Base-by-base conservation (phyloP, 2,797 vertebrate species). In the Pampus argenteus region DNA sequence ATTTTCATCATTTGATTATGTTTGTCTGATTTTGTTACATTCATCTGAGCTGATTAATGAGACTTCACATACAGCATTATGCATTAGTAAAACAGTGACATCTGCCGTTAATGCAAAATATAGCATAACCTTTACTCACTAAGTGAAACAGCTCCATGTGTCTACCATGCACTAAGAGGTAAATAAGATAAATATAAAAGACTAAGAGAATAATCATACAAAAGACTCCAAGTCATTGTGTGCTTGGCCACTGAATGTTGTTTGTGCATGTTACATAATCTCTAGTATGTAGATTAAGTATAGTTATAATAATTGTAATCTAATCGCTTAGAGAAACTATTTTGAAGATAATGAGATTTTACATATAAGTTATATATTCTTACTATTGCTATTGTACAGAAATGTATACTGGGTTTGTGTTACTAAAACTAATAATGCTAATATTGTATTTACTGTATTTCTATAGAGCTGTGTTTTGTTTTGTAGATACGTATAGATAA, bases 371-470 rank as follows among this genome's bases (percentile, higher is more conserved):
- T 70, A 67, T 8, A 65, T 64, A 28, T 51, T 80, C 36, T 55
- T 74, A 79, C 66, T 78, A 22, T 61, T 82, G 40, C 36, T 78
- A 83, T 83, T 81, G 81, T 81, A 91, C 84, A 79, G 18, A 78
- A 66, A 75, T 67, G 29, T 70, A 69, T n/a, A n/a, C n/a, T n/a
- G n/a, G n/a, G n/a, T n/a, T n/a, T n/a, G n/a, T n/a, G n/a, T n/a
- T n/a, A n/a, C n/a, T n/a, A n/a, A n/a, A n/a, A n/a, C n/a, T n/a
- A n/a, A n/a, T n/a, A n/a, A n/a, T n/a, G n/a, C n/a, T n/a, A n/a
- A n/a, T n/a, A n/a, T n/a, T n/a, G 44, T 40, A 15, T 42, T 42
- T 42, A 17, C 7, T 44, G 17, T n/a, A 44, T 44, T 42, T 18
- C 15, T 44, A 7, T 7, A 8, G 15, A 42, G 17, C 15, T 42